Percentiles rank a stretch among this genome's conserved stretches.
phyloP scores from a whole-genome alignment of 2,113 vertebrate genomes.

The Channa argus region DNA sequence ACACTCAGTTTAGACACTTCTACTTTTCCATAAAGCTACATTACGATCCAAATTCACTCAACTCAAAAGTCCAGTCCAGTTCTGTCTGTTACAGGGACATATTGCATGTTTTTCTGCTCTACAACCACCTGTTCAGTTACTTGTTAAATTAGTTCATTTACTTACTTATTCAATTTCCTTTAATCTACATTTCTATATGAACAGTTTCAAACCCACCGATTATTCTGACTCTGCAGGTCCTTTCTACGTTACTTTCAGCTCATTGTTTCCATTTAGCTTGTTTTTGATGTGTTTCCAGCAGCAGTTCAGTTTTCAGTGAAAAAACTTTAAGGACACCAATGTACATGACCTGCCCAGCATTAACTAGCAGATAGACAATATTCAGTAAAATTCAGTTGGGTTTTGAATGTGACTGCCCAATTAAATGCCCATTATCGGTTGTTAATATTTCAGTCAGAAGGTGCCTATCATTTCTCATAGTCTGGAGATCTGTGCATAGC shows the following conservation, averaged over 20 bases:
- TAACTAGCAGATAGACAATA: neutral
- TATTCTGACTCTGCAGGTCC: too few relatives aligned
- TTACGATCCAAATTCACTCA: slow-evolving; percentile 47
- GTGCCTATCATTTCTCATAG: too few relatives aligned
- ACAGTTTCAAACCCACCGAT: too few relatives aligned
- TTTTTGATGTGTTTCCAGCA: too few relatives aligned
- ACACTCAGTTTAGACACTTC: slow-evolving; percentile 64
- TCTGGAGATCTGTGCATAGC: too few relatives aligned
- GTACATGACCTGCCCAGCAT: neutral
- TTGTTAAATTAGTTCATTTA: neutral
- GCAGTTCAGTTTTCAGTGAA: neutral
- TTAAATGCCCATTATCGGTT: too few relatives aligned
- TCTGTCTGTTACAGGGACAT: too few relatives aligned
- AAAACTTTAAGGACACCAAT: neutral
- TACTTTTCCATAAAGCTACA: slow-evolving; percentile 55
- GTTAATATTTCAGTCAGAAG: too few relatives aligned
- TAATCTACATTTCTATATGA: too few relatives aligned
- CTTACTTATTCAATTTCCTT: too few relatives aligned
- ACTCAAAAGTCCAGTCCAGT: slow-evolving; percentile 7
- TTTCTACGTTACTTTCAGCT: neutral
- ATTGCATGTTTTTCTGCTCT: slow-evolving; percentile 1
- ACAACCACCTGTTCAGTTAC: neutral
- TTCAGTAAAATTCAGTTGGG: too few relatives aligned
- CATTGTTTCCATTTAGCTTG: neutral
- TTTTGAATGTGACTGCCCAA: neutral